Percentiles rank a stretch among this genome's conserved stretches.
phyloP scores from a whole-genome alignment of 2,888 invertebrate genomes.

The Pharmacophagus antenor region DNA sequence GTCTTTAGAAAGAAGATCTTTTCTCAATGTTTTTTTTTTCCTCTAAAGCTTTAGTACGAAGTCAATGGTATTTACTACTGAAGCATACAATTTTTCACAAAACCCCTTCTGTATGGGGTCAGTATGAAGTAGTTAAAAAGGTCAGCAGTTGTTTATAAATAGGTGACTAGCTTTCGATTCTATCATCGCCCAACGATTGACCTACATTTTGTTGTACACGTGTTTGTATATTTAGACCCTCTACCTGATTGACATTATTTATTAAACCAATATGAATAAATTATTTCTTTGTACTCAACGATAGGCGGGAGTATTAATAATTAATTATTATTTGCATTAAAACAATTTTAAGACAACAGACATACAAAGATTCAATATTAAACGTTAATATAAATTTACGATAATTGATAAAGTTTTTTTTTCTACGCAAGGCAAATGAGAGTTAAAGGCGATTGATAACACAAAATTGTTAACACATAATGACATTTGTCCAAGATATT shows the following conservation, averaged over 20 bases:
- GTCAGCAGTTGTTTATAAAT: slow-evolving; percentile 42
- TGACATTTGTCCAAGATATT: no score
- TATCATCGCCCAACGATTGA: slow-evolving; percentile 40
- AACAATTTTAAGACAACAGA: no score
- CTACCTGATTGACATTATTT: background rate
- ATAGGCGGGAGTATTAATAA: background rate
- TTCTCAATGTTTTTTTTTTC: background rate
- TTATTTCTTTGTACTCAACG: background rate
- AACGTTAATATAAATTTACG: no score
- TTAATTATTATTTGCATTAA: background rate
- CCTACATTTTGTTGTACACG: slow-evolving; percentile 37
- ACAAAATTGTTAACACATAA: no score
- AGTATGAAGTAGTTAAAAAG: slow-evolving; percentile 33
- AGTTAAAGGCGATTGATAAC: no score
- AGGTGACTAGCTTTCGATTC: slow-evolving; percentile 41
- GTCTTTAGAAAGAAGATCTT: background rate
- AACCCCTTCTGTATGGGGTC: background rate
- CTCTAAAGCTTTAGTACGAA: background rate
- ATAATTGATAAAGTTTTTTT: no score
- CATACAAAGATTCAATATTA: no score
- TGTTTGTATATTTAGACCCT: slow-evolving; percentile 14
- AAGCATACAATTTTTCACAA: background rate
- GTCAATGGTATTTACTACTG: background rate
- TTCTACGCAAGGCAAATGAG: no score
- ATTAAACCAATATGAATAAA: background rate